Percentiles rank a stretch among this genome's conserved stretches.
These are phyloP conservation scores for Tethya wilhelma DNA, from an alignment of 37 sponge, comb jelly and placozoan species.

Conservation along the genomic window DNA sequence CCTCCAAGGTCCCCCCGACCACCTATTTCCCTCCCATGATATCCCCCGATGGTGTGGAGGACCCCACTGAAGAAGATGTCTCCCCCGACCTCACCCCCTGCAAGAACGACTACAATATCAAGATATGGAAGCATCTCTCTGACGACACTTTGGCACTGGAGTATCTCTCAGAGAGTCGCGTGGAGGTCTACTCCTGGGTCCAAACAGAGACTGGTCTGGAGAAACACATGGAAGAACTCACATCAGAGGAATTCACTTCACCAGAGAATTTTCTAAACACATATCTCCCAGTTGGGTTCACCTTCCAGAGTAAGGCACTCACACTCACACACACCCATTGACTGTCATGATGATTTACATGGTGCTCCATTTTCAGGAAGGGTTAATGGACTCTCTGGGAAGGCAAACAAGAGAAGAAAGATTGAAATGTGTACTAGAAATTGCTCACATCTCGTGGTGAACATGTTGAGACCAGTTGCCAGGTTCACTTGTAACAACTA, in stretches of 20 bases:
- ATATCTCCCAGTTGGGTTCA: no score
- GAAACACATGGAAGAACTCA: no score
- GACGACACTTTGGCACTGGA: slow-evolving; percentile 38
- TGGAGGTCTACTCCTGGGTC: no score
- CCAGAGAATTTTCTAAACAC: no score
- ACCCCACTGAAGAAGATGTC: background rate
- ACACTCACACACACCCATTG: background rate
- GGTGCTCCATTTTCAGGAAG: slow-evolving; percentile 18
- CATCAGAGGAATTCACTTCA: no score
- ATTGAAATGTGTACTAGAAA: slow-evolving; percentile 23
- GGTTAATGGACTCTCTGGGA: slow-evolving; percentile 30
- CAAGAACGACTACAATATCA: slow-evolving; percentile 19
- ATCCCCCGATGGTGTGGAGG: no score
- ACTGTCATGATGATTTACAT: background rate
- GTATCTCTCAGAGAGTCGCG: no score
- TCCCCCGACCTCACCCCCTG: slow-evolving; percentile 35
- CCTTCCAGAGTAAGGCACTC: no score
- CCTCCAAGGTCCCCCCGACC: background rate
- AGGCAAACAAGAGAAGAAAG: slow-evolving; percentile 28
- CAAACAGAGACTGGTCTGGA: no score
- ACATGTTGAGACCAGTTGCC: slow-evolving; percentile 34
- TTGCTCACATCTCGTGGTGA: slow-evolving; percentile 41
- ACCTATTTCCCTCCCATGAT: no score
- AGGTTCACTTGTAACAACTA: background rate
- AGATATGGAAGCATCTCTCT: slow-evolving; percentile 14